Base-by-base conservation (phyloP, 2,888 invertebrate species). In the Mactromeris polynyma region DNA sequence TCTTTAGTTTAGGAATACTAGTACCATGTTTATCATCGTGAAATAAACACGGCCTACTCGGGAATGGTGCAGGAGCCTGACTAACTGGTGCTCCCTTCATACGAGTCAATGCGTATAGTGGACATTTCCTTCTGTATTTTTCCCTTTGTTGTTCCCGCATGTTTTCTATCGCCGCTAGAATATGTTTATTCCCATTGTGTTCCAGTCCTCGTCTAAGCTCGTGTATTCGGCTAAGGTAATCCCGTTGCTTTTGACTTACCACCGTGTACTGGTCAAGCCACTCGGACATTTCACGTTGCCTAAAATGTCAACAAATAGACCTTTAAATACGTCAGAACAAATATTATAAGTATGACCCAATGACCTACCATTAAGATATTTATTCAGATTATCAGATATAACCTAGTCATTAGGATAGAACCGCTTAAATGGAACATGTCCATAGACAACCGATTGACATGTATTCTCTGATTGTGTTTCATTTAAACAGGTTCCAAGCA, bases 181-280 rank as follows among this genome's bases (percentile, higher is more conserved):
- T 54, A 17, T 89, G 78, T 80, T 93, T 91, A 36, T 93, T 91
- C 2, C 93, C 91, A 31, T 90, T 89, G 78, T 91, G 89, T 81
- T 91, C 88, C 3, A 95, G 87, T 14, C 90, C 87, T 9, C 91
- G 91, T 2, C 94, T 84, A 31, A 94, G 91, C 11, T 93, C 91
- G 21, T 93, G 91, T 11, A 94, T 90, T 77, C 93, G 91, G 42
- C 90, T 83, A 79, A 95, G 89, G 86, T 94, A 94, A 36, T 91
- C 90, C 51, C 94, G 92, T 78, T 95, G 94, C 21, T 90, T 88
- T 42, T 90, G 89, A 64, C 93, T 93, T 26, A 93, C 93, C 73
- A 83, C 85, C 42, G 93, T 93, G 88, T 95, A 95, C 81, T 93
- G 92, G 83, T 91, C 93, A n/a, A 94, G 81, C 94, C 94, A 94